phyloP scores from a whole-genome alignment of 1,140 invertebrate genomes.

The Whitmania pigra region DNA sequence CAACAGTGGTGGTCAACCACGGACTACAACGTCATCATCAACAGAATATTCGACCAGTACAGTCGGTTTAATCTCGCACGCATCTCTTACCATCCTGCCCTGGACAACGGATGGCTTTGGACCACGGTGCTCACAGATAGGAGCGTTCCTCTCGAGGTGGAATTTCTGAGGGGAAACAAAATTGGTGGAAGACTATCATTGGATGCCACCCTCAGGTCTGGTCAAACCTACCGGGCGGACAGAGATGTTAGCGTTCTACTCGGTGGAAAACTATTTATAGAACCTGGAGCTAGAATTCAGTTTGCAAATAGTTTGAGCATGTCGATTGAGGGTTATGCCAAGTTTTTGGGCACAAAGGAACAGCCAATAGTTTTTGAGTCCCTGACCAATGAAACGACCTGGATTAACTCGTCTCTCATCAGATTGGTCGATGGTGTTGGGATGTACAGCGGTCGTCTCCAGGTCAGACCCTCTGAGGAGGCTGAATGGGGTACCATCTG shows the following conservation, averaged over 20 bases:
- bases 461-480: conserved; percentile 54
- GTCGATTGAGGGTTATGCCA: conserved; percentile 53
- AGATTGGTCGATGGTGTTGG: conserved; percentile 32
- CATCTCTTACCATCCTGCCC: conserved; percentile 38
- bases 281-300: conserved; percentile 65
- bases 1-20: conserved; percentile 77
- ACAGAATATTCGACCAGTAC: conserved; percentile 37
- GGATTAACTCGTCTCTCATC: conserved; percentile 28
- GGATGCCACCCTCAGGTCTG: conserved; percentile 26
- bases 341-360: conserved; percentile 43
- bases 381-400: conserved; percentile 32
- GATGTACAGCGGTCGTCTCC: conserved; percentile 42
- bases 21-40: conserved; percentile 29
- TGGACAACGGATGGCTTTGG: conserved; percentile 32
- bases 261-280: conserved; percentile 28
- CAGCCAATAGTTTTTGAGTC: conserved; percentile 22
- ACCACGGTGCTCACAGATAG: conserved; percentile 27
- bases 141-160: conserved; percentile 13
- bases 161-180: conserved; percentile 15
- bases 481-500: conserved; percentile 89
- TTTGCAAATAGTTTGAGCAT: conserved; percentile 83
- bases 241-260: conserved; percentile 37
- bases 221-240: conserved; percentile 34
- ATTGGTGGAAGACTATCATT: conserved; percentile 13
- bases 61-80: conserved; percentile 38